A percentile compares a stretch with the other conserved stretches of the same genome.
Conservation (phyloP, 2,113 vertebrate genomes). For the Tiliqua scincoides region DNA sequence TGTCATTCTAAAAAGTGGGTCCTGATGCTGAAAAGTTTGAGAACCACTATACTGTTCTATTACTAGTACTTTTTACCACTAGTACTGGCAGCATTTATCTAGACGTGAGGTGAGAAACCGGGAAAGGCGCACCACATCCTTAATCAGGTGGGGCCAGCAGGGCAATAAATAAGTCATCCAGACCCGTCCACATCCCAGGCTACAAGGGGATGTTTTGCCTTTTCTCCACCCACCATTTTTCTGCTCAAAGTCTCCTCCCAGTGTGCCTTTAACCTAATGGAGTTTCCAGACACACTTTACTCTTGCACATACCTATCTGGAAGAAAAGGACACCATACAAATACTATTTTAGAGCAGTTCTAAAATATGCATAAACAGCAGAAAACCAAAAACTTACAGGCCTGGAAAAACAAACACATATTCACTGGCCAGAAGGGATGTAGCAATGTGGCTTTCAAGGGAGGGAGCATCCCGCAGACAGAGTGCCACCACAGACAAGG, state of each 20-base stretch:
- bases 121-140: too few relatives aligned
- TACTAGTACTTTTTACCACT: too few relatives aligned
- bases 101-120: too few relatives aligned
- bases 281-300: not conserved
- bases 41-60: too few relatives aligned
- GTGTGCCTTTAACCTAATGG: not conserved
- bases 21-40: too few relatives aligned
- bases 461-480: not conserved
- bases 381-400: not conserved
- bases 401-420: not conserved
- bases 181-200: too few relatives aligned
- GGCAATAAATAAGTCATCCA: too few relatives aligned
- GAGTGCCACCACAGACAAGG: not conserved
- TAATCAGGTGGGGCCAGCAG: too few relatives aligned
- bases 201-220: not conserved
- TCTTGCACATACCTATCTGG: not conserved
- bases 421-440: not conserved
- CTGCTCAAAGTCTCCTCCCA: not conserved
- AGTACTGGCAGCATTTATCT: too few relatives aligned
- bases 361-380: not conserved
- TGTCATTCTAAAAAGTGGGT: too few relatives aligned
- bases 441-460: not conserved
- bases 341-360: not conserved
- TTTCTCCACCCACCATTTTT: not conserved
- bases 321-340: not conserved